Evolutionary conservation across 1,140 invertebrate species (phyloP).

Genomic region (Leptoteleia sp.): DNA sequence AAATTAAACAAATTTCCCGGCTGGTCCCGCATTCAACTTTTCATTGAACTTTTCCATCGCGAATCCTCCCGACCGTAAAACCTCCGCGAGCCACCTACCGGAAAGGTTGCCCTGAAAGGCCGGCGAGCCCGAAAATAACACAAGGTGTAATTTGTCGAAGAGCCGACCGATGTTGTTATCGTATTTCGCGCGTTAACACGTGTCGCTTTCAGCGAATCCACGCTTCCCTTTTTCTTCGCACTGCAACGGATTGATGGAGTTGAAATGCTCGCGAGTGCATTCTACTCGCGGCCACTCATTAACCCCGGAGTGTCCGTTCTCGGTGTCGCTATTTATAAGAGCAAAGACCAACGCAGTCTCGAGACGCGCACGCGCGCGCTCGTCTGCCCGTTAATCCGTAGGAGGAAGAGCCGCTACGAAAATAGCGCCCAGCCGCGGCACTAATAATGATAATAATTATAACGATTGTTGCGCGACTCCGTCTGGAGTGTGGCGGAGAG

Average conservation of each 20-base stretch:
- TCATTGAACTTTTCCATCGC: too few relatives aligned
- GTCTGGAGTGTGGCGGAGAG: too few relatives aligned
- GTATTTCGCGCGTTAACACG: conserved; percentile 57
- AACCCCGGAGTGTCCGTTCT: conserved; percentile 73
- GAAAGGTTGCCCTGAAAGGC: too few relatives aligned
- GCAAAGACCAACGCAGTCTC: conserved; percentile 68
- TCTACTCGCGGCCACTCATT: conserved; percentile 69
- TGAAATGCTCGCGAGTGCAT: conserved; percentile 62
- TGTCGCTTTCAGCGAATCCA: conserved; percentile 54
- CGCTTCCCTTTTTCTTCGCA: conserved; percentile 28
- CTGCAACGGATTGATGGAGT: conserved; percentile 29
- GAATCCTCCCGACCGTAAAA: too few relatives aligned
- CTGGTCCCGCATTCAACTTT: too few relatives aligned
- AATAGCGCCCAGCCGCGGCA: conserved; percentile 52
- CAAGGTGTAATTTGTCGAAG: conserved; percentile 39
- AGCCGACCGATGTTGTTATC: conserved; percentile 50
- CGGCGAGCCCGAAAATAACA: conserved; percentile 21
- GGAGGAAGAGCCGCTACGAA: conserved; percentile 59
- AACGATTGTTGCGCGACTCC: background rate
- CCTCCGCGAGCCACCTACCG: too few relatives aligned
- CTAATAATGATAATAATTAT: conserved; percentile 67
- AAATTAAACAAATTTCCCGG: too few relatives aligned
- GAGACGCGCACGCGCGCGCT: conserved; percentile 56
- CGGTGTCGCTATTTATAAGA: conserved; percentile 75
- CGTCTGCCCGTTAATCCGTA: conserved; percentile 67